Percentiles rank a stretch among this genome's conserved stretches.
Evolutionary conservation across 2,888 invertebrate genomes (phyloP).

Genomic region (Thymelicus acteon): DNA sequence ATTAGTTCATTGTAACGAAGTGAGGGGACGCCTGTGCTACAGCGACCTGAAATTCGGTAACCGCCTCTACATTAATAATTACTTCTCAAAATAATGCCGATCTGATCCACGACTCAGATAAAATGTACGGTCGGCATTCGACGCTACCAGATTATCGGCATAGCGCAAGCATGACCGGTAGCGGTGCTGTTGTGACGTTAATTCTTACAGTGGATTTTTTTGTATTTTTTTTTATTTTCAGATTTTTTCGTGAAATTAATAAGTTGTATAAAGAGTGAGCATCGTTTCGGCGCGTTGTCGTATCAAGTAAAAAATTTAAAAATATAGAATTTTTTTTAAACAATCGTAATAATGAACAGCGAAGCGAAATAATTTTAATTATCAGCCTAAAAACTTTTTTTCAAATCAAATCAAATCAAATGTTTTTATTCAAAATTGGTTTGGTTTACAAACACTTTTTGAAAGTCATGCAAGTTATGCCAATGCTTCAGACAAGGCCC

Average conservation of each 20-base stretch:
- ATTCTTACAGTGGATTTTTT: not conserved
- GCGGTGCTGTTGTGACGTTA: slow-evolving; percentile 10
- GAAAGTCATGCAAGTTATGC: too few species aligned
- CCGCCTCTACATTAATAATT: slow-evolving; percentile 81
- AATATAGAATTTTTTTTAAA: too few species aligned
- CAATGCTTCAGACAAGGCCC: too few species aligned
- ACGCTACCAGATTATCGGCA: slow-evolving; percentile 44
- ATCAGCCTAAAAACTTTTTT: too few species aligned
- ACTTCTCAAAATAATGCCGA: slow-evolving; percentile 84
- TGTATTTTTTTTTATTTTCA: not conserved
- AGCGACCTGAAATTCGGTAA: slow-evolving; percentile 81
- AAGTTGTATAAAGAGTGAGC: too few species aligned
- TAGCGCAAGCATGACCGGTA: slow-evolving; percentile 42
- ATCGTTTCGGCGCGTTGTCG: too few species aligned
- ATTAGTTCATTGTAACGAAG: slow-evolving; percentile 72
- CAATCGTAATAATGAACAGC: too few species aligned
- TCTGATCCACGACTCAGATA: slow-evolving; percentile 81
- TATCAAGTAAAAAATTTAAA: too few species aligned
- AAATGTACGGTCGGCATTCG: slow-evolving; percentile 58
- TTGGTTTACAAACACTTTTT: too few species aligned
- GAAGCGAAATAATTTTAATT: too few species aligned
- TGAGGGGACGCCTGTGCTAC: slow-evolving; percentile 59
- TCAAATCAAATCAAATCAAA: too few species aligned
- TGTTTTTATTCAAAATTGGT: too few species aligned
- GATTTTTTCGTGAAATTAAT: not conserved